Conservation (phyloP, 2,888 invertebrate species). For the Caprella mutica region DNA sequence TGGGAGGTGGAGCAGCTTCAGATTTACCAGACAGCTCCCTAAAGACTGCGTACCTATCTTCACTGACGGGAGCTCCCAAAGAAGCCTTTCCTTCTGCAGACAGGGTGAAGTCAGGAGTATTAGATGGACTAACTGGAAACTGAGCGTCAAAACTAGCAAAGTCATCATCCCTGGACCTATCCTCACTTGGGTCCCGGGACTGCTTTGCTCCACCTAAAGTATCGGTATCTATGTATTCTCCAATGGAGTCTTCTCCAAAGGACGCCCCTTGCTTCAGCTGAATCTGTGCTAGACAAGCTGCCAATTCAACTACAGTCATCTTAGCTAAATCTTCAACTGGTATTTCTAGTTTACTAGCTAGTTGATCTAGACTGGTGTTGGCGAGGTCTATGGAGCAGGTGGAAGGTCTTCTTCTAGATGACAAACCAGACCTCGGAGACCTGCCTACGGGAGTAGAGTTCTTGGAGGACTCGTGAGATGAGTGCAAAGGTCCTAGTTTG, state of each 20-base stretch:
- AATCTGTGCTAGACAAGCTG: slow-evolving; percentile 52
- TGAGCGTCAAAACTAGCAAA: slow-evolving; percentile 34
- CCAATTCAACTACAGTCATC: slow-evolving; percentile 75
- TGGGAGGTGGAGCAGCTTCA: too few species aligned
- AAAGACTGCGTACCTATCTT: slow-evolving; percentile 77
- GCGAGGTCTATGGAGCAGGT: slow-evolving; percentile 41
- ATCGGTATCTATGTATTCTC: neutral
- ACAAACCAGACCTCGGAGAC: slow-evolving; percentile 42
- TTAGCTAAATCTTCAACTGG: slow-evolving; percentile 65
- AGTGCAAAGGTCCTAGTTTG: slow-evolving; percentile 13
- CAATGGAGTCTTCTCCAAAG: neutral
- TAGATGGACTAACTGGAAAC: slow-evolving; percentile 33
- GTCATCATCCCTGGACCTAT: slow-evolving; percentile 26
- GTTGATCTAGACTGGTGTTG: slow-evolving; percentile 65
- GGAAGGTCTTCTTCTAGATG: slow-evolving; percentile 39
- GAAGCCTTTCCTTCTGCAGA: neutral
- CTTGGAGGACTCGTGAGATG: slow-evolving; percentile 29
- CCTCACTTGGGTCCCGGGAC: neutral
- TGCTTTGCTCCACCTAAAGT: neutral
- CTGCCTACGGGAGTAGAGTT: slow-evolving; percentile 28
- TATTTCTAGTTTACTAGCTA: slow-evolving; percentile 62
- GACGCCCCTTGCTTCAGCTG: slow-evolving; percentile 33
- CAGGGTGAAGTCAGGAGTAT: slow-evolving; percentile 28
- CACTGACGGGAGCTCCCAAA: slow-evolving; percentile 31
- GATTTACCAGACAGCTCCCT: slow-evolving; percentile 54